phyloP scores from a whole-genome alignment of 2,113 vertebrate species.

The Hyaena hyaena region DNA sequence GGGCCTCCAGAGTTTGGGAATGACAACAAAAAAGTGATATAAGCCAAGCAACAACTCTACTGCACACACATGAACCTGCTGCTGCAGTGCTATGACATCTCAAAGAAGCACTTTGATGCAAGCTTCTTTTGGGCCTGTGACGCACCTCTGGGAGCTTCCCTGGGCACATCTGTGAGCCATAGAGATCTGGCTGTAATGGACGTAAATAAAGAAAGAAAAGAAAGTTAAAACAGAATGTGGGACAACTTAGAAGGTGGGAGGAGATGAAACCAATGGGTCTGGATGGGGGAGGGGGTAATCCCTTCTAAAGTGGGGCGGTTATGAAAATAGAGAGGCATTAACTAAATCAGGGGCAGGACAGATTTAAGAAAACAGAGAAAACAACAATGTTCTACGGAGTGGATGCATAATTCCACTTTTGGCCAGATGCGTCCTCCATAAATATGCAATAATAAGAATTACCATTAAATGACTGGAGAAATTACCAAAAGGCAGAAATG shows the following conservation, averaged over 20 bases:
- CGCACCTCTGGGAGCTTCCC: conserved; percentile 92
- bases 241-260: conserved; percentile 89
- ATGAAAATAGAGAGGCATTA: conserved; percentile 69
- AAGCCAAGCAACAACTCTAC: conserved; percentile 90
- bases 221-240: conserved; percentile 93
- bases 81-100: conserved; percentile 90
- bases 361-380: conserved; percentile 82
- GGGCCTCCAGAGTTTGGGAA: conserved; percentile 86
- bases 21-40: conserved; percentile 86
- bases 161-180: conserved; percentile 92
- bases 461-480: conserved; percentile 60
- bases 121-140: conserved; percentile 91
- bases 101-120: conserved; percentile 90
- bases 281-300: conserved; percentile 72
- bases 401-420: conserved; percentile 81
- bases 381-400: conserved; percentile 81
- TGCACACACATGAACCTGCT: conserved; percentile 90
- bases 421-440: conserved; percentile 69
- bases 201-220: conserved; percentile 94
- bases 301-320: conserved; percentile 81
- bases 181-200: conserved; percentile 93
- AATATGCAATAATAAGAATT: conserved; percentile 74
- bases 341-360: conserved; percentile 77
- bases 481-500: conserved; percentile 55
- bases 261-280: conserved; percentile 84